Percentiles rank a stretch among this genome's conserved stretches.
phyloP scores from a whole-genome alignment of 2,888 invertebrate species.

The Drosophila pseudotalamancana region DNA sequence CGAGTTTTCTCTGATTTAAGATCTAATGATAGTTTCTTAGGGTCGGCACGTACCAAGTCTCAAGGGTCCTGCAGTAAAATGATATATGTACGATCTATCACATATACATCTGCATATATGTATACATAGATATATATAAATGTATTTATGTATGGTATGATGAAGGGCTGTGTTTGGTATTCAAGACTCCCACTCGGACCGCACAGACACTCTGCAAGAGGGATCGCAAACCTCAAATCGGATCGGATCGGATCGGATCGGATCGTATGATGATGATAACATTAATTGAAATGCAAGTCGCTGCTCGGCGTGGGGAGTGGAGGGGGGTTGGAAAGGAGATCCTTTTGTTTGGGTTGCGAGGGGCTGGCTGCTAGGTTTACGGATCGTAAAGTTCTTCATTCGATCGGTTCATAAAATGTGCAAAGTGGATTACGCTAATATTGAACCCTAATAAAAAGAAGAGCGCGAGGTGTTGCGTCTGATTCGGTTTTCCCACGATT shows the following conservation, averaged over 20 bases:
- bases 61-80: slow-evolving; percentile 3
- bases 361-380: background rate
- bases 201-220: slow-evolving; percentile 3
- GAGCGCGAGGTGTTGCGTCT: slow-evolving; percentile 63
- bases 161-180: too few species aligned
- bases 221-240: slow-evolving; percentile 3
- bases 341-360: background rate
- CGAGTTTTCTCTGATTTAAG: background rate
- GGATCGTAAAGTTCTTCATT: slow-evolving; percentile 67
- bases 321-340: slow-evolving; percentile 4
- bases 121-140: too few species aligned
- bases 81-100: too few species aligned
- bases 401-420: slow-evolving; percentile 45
- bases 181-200: slow-evolving; percentile 13
- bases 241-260: slow-evolving; percentile 6
- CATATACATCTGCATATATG: too few species aligned
- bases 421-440: slow-evolving; percentile 71
- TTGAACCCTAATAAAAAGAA: slow-evolving; percentile 65
- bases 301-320: background rate
- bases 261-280: slow-evolving; percentile 23
- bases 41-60: slow-evolving; percentile 22
- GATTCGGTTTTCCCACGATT: slow-evolving; percentile 78
- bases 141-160: too few species aligned
- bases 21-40: slow-evolving; percentile 5
- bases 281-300: slow-evolving; percentile 53